phyloP scores from a whole-genome alignment of 1,140 invertebrate genomes.

The Atopsyche davidsoni region DNA sequence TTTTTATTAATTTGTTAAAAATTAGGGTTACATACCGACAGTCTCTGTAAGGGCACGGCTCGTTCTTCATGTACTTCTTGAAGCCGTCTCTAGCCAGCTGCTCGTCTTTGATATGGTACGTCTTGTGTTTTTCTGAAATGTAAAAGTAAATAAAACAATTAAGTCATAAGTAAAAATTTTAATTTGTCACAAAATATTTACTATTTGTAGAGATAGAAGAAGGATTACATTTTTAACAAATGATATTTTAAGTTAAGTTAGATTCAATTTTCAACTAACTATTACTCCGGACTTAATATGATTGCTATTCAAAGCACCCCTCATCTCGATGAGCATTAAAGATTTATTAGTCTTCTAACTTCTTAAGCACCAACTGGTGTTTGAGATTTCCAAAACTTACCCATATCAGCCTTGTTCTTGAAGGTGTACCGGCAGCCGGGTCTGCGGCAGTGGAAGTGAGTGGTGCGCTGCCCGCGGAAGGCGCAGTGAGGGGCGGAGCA shows the following conservation, averaged over 20 bases:
- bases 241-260: too few species aligned
- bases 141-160: too few species aligned
- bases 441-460: conserved; percentile 94
- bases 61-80: conserved; percentile 98
- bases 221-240: too few species aligned
- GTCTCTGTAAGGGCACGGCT: conserved; percentile 82
- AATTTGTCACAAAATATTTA: too few species aligned
- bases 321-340: neutral
- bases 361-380: too few species aligned
- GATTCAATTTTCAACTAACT: neutral
- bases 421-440: conserved; percentile 90
- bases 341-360: conserved; percentile 1
- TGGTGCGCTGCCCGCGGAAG: conserved; percentile 92
- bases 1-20: too few species aligned
- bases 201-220: too few species aligned
- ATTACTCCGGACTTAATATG: too few species aligned
- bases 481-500: conserved; percentile 81
- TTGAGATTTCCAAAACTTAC: too few species aligned
- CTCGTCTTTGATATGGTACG: conserved; percentile 97
- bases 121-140: conserved; percentile 93
- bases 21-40: conserved; percentile 67
- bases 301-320: too few species aligned
- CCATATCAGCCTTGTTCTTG: conserved; percentile 99
- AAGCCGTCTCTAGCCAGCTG: conserved; percentile 92
- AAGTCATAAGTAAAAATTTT: too few species aligned